Evolutionary conservation across 1,140 invertebrate genomes (phyloP), one percentile per base, ranked within the genome.

Genomic region (Mycetomoellerius zeteki): DNA sequence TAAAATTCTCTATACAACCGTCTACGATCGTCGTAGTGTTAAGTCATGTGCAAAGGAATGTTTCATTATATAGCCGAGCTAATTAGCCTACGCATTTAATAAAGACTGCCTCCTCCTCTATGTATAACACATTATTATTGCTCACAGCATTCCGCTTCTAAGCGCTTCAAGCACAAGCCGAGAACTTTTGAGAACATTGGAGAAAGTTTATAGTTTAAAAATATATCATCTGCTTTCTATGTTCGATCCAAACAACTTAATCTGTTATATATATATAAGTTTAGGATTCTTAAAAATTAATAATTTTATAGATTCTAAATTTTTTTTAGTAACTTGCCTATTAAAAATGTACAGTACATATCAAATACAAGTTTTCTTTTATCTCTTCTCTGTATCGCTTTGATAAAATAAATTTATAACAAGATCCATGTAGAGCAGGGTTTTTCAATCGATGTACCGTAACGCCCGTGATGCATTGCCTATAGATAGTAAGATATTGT

Each of bases 61-160:
- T 91, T 91, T 94, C 90, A 94, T 94, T 92, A 93, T 89, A 92
- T 92, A 90, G 89, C 86, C 77, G 86, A 91, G 93, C 90, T 93
- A 93, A 92, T 94, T 95, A 95, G 92, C 92, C 88, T 89, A 92
- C 90, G 93, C 89, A 94, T 94, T 94, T 94, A 94, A 95, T 94
- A 94, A 94, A 80, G 88, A 88, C 62, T 75, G 47, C 43, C 60
- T 56, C 33, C 64, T 81, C 58, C 54, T 69, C 12, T 52, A 24
- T 27, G 58, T 47, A 33, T 37, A 54, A 19, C 30, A 58, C 72
- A 84, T 86, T 65, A 89, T 77, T 73, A 89, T 77, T 73, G 52
- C 56, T 24, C 69, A 54, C 43, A 47, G n/a, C 47, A 24, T 86
- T 78, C 65, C 52, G 43, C 72, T 87, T 58, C 52, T 30, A 64